phyloP scores from a whole-genome alignment of 2,113 vertebrate species.

The Pogona vitticeps region DNA sequence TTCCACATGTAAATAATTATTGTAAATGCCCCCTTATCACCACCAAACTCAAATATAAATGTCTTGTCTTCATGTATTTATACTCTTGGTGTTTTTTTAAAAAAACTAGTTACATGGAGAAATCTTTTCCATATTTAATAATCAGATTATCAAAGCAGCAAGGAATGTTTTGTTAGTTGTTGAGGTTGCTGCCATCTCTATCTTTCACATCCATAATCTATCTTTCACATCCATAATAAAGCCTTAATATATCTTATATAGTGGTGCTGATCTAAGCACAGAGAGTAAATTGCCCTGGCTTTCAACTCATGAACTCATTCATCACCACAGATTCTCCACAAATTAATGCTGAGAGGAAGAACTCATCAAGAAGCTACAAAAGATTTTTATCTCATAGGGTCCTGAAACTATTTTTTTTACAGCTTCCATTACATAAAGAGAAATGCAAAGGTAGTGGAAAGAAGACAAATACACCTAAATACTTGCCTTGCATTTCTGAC shows the following conservation, averaged over 20 bases:
- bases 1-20: background rate
- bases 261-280: background rate
- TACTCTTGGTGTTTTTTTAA: slow-evolving; percentile 27
- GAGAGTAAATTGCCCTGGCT: background rate
- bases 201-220: slow-evolving; percentile 6
- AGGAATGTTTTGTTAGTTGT: slow-evolving; percentile 29
- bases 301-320: background rate
- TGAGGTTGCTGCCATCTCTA: slow-evolving; percentile 32
- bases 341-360: background rate
- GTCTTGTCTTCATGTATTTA: slow-evolving; percentile 15
- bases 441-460: background rate
- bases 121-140: slow-evolving; percentile 49
- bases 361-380: background rate
- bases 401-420: background rate
- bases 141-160: slow-evolving; percentile 42
- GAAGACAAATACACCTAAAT: background rate
- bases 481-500: too few species aligned
- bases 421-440: background rate
- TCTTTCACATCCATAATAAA: background rate
- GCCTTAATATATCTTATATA: background rate
- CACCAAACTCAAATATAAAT: slow-evolving; percentile 12
- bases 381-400: background rate
- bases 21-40: background rate
- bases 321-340: background rate
- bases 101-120: slow-evolving; percentile 41